Conservation (phyloP, 2,888 invertebrate species). For the Notodonta ziczac region DNA sequence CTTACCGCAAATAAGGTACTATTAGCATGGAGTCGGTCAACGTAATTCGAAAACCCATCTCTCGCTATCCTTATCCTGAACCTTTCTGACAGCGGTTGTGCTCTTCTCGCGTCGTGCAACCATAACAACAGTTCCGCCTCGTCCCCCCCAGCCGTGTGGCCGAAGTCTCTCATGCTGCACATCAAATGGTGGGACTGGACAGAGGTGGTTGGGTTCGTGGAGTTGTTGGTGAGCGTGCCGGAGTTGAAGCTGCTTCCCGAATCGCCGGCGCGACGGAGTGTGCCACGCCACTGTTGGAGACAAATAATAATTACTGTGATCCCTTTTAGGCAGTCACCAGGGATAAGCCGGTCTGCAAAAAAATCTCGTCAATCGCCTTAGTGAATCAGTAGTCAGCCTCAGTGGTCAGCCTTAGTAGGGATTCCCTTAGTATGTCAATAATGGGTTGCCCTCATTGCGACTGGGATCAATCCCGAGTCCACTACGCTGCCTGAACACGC, state of each 20-base stretch:
- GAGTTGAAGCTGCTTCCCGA: conserved; percentile 79
- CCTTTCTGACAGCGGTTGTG: conserved; percentile 93
- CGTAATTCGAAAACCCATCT: conserved; percentile 95
- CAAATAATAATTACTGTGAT: background rate
- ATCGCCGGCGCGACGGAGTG: conserved; percentile 75
- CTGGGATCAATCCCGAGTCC: too few relatives aligned
- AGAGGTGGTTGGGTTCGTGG: conserved; percentile 45
- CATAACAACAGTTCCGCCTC: conserved; percentile 95
- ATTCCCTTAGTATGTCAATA: too few relatives aligned
- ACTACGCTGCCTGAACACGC: too few relatives aligned
- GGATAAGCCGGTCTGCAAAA: too few relatives aligned
- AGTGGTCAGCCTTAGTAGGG: too few relatives aligned
- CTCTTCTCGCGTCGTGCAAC: conserved; percentile 91
- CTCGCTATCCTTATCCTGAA: conserved; percentile 95
- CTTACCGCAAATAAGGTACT: conserved; percentile 94
- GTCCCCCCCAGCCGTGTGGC: conserved; percentile 94
- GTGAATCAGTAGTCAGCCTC: too few relatives aligned
- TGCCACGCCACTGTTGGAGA: conserved; percentile 72
- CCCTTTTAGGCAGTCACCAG: too few relatives aligned
- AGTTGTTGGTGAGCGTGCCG: conserved; percentile 68
- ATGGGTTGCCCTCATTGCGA: too few relatives aligned
- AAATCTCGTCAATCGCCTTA: too few relatives aligned
- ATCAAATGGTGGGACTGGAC: conserved; percentile 86
- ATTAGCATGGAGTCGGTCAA: conserved; percentile 94
- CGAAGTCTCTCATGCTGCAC: conserved; percentile 93